Evolutionary conservation across 2,797 vertebrate genomes (phyloP).

Genomic region (Pipistrellus pygmaeus): DNA sequence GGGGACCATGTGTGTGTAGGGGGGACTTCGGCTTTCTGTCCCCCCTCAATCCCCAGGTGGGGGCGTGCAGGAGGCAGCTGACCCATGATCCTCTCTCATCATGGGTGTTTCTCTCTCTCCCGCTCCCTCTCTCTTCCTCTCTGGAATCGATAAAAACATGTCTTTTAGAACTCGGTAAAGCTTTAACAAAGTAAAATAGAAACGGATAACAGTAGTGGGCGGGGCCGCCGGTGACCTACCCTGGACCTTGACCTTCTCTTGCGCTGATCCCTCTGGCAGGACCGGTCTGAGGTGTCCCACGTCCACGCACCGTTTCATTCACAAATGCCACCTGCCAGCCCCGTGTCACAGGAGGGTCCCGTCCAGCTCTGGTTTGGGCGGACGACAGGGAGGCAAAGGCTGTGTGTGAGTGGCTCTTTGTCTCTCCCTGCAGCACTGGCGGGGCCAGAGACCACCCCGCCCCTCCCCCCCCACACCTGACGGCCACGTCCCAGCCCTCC

Average conservation of each 20-base stretch:
- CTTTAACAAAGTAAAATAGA: too few species aligned
- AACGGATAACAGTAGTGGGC: background rate
- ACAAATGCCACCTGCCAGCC: constrained; percentile 28
- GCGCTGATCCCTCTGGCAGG: constrained; percentile 15
- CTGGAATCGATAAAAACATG: too few species aligned
- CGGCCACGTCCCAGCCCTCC: background rate
- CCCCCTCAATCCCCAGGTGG: too few species aligned
- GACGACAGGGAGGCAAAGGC: background rate
- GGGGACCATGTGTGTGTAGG: background rate
- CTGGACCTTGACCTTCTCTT: constrained; percentile 73
- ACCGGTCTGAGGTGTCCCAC: constrained; percentile 33
- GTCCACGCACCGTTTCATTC: constrained; percentile 58
- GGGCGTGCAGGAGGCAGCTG: too few species aligned
- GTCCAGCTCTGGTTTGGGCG: background rate
- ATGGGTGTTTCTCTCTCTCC: too few species aligned
- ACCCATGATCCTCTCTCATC: too few species aligned
- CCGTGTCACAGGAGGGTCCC: constrained; percentile 52
- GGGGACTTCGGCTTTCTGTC: too few species aligned
- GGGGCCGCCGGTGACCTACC: constrained; percentile 69
- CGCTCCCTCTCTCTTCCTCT: too few species aligned
- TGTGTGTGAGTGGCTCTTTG: constrained; percentile 58
- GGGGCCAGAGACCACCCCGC: background rate
- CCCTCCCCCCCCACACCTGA: background rate
- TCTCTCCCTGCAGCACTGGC: background rate
- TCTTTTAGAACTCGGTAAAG: too few species aligned